phyloP scores from a whole-genome alignment of 1,140 invertebrate genomes.

The Atta cephalotes region DNA sequence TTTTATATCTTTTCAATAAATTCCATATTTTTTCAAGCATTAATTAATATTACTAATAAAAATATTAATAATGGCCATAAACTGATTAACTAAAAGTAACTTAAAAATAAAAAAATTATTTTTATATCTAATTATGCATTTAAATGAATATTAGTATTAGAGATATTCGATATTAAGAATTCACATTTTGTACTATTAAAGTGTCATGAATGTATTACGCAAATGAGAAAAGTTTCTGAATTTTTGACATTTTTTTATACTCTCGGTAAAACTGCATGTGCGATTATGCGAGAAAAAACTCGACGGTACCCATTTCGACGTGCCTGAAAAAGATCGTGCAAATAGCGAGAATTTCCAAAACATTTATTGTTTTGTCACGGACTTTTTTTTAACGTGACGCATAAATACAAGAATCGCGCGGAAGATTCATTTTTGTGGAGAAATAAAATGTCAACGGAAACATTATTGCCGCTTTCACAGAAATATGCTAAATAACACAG shows the following conservation, averaged over 20 bases:
- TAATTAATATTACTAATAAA: slow-evolving; percentile 14
- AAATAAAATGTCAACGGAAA: not conserved
- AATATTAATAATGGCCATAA: not conserved
- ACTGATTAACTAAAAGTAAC: not conserved
- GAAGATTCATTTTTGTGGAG: not conserved
- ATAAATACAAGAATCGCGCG: slow-evolving; percentile 14
- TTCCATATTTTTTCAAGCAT: not conserved
- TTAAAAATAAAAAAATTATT: not conserved
- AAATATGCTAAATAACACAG: slow-evolving; percentile 4
- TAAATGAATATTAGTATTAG: not conserved
- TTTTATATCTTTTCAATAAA: not conserved
- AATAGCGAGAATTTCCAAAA: slow-evolving; percentile 21
- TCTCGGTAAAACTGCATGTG: not conserved
- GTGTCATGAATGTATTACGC: not conserved
- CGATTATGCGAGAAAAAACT: slow-evolving; percentile 24
- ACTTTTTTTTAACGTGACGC: slow-evolving; percentile 8
- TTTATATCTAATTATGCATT: not conserved
- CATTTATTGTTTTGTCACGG: slow-evolving; percentile 14
- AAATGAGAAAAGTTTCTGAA: slow-evolving; percentile 13
- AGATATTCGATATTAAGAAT: not conserved
- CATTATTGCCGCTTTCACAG: not conserved
- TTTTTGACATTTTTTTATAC: slow-evolving; percentile 7
- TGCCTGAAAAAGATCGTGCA: slow-evolving; percentile 22
- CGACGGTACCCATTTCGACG: slow-evolving; percentile 12
- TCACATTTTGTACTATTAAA: not conserved